A percentile compares a stretch with the other conserved stretches of the same genome.
Evolutionary conservation across 2,113 vertebrate species (phyloP).

Genomic region (Notothenia rossii): DNA sequence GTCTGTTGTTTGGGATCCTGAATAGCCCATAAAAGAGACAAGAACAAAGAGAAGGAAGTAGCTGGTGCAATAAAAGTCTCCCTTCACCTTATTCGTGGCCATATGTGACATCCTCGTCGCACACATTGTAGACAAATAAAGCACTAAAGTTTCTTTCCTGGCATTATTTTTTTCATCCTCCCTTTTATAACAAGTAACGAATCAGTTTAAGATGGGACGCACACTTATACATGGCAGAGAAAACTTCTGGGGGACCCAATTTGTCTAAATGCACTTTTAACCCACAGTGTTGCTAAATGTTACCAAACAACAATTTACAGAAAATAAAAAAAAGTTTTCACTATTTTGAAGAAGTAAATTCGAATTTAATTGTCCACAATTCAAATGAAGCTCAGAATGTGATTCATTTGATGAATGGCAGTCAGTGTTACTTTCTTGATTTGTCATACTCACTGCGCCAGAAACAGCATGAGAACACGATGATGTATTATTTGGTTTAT

Average conservation of each 20-base stretch:
- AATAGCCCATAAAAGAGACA: constrained; percentile 80
- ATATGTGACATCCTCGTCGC: constrained; percentile 76
- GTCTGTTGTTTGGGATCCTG: constrained; percentile 71
- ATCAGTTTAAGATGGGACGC: neutral
- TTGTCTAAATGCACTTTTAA: neutral
- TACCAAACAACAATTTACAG: neutral
- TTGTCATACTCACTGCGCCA: constrained; percentile 13
- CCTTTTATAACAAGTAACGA: constrained; percentile 4
- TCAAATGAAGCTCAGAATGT: neutral
- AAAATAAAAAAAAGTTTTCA: neutral
- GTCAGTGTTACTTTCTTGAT: neutral
- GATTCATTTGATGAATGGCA: neutral
- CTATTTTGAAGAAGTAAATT: neutral
- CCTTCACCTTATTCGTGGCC: constrained; percentile 74
- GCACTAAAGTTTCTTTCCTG: constrained; percentile 34
- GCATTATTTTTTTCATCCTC: neutral
- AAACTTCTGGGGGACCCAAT: neutral
- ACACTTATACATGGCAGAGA: neutral
- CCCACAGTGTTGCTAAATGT: neutral
- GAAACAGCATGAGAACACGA: neutral
- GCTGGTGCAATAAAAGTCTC: constrained; percentile 80
- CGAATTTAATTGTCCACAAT: neutral
- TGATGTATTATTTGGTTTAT: constrained; percentile 6
- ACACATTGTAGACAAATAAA: constrained; percentile 60
- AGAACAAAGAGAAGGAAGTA: constrained; percentile 83